phyloP scores from a whole-genome alignment of 1,140 invertebrate species.

The Episyrphus balteatus region DNA sequence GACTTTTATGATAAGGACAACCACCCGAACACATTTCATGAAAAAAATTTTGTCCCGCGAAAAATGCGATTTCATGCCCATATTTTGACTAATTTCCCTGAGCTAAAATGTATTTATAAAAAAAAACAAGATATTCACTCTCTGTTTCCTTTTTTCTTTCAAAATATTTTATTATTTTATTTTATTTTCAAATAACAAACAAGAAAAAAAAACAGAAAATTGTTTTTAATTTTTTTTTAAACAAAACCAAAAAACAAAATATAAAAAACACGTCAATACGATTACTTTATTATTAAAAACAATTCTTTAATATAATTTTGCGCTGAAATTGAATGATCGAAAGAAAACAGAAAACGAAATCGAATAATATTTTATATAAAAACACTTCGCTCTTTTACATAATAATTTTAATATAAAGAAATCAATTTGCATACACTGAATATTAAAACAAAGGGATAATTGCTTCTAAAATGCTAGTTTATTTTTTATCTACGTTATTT shows the following conservation, averaged over 20 bases:
- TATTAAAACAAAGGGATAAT: background rate
- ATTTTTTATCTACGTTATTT: no score
- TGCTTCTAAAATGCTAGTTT: no score
- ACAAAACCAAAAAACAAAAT: background rate
- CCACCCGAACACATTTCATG: no score
- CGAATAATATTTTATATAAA: no score
- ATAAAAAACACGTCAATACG: background rate
- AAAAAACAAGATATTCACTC: background rate
- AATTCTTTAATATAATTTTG: background rate
- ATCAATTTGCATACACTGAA: background rate
- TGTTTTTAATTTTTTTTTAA: no score
- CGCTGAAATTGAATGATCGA: background rate
- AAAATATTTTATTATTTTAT: no score
- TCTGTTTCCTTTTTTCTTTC: background rate
- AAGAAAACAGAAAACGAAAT: background rate
- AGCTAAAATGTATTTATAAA: background rate
- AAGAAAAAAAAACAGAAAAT: no score
- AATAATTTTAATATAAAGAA: background rate
- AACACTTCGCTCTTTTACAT: background rate
- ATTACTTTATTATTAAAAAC: background rate
- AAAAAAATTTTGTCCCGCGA: no score
- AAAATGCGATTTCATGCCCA: no score
- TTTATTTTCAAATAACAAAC: no score
- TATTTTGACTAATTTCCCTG: no score
- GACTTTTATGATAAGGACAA: no score